Percentiles rank a stretch among this genome's conserved stretches.
phyloP scores from a whole-genome alignment of 1,140 invertebrate species.

The Tribolium madens region DNA sequence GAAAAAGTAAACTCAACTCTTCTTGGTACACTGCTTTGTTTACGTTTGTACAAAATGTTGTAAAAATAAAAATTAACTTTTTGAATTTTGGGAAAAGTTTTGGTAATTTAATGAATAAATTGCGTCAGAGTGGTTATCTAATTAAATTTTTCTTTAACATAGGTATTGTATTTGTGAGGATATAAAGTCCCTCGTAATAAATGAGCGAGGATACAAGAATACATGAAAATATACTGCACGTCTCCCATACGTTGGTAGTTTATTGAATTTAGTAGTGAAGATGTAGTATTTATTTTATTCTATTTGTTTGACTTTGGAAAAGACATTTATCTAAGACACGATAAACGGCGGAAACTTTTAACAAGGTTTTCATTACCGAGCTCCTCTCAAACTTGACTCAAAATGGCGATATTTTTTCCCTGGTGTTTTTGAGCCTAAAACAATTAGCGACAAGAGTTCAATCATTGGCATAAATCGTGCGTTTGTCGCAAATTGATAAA shows the following conservation, averaged over 20 bases:
- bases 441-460: background rate
- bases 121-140: background rate
- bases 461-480: background rate
- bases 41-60: too few relatives aligned
- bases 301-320: slow-evolving; percentile 51
- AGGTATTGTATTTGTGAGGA: background rate
- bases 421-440: slow-evolving; percentile 29
- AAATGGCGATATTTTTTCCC: slow-evolving; percentile 37
- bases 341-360: slow-evolving; percentile 60
- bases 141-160: background rate
- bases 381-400: slow-evolving; percentile 39
- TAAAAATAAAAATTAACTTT: too few relatives aligned
- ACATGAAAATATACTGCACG: background rate
- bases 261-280: slow-evolving; percentile 57
- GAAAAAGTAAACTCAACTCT: too few relatives aligned
- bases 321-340: slow-evolving; percentile 57
- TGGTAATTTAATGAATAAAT: slow-evolving; percentile 14
- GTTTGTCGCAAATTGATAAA: slow-evolving; percentile 1
- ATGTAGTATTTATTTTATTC: slow-evolving; percentile 55
- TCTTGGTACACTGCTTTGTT: too few relatives aligned
- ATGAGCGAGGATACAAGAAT: background rate
- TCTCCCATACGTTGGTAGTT: slow-evolving; percentile 54
- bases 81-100: background rate
- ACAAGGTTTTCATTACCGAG: slow-evolving; percentile 58
- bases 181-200: background rate